phyloP scores from a whole-genome alignment of 2,797 vertebrate genomes.

The Hippopotamyrus pictus region DNA sequence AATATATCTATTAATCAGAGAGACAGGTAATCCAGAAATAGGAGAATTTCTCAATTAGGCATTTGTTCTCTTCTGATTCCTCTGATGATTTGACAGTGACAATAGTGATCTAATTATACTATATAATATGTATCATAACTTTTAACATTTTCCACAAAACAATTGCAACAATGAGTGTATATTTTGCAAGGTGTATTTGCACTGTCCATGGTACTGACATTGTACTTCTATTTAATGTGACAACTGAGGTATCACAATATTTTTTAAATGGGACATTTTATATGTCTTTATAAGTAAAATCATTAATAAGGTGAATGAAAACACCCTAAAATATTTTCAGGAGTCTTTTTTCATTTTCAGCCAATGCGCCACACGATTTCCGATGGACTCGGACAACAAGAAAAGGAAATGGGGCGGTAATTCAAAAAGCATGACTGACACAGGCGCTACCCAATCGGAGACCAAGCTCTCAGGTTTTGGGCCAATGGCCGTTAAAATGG shows the following conservation, averaged over 20 bases:
- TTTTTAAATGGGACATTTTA: neutral
- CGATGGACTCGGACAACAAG: neutral
- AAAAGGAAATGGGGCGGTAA: slow-evolving; percentile 8
- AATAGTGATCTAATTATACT: neutral
- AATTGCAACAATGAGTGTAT: neutral
- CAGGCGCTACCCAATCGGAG: neutral
- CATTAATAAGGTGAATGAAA: neutral
- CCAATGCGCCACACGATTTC: neutral
- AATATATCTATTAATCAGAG: neutral
- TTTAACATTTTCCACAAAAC: neutral
- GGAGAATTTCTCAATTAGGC: neutral
- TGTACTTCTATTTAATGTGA: neutral
- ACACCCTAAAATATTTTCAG: neutral
- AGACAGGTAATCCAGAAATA: neutral
- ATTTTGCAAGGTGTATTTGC: neutral
- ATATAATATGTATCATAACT: neutral
- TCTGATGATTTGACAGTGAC: neutral
- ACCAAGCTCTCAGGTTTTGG: neutral
- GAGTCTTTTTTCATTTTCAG: neutral
- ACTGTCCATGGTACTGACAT: slow-evolving; percentile 16
- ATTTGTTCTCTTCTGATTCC: neutral
- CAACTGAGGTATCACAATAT: neutral
- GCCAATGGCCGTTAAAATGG: neutral
- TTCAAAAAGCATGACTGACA: neutral
- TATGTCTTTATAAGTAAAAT: neutral